These are phyloP conservation scores for Proctacanthus coquilletti DNA, from an alignment of 1,140 invertebrate species.

Conservation along the genomic window DNA sequence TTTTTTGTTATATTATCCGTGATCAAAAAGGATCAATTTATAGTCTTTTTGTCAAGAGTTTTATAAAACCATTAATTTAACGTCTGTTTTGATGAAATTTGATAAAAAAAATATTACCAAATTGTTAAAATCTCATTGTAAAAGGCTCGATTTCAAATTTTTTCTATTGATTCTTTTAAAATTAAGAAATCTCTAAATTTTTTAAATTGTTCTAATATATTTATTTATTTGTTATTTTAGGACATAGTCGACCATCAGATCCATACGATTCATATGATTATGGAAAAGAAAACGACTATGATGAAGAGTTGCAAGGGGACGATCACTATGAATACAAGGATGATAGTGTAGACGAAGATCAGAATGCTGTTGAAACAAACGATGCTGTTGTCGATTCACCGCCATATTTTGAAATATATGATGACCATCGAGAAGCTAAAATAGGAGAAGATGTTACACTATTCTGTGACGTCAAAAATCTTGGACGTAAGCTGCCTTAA, in stretches of 20 bases:
- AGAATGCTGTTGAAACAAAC: too few species aligned
- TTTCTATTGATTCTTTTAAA: too few species aligned
- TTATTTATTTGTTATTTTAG: neutral
- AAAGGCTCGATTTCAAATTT: too few species aligned
- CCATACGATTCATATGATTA: neutral
- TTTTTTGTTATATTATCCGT: too few species aligned
- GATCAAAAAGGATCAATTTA: too few species aligned
- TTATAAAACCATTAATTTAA: too few species aligned
- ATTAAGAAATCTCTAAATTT: too few species aligned
- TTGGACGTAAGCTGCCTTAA: conserved; percentile 11
- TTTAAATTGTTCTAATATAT: too few species aligned
- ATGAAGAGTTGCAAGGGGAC: neutral
- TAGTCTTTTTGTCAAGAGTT: too few species aligned
- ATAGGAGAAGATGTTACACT: conserved; percentile 17
- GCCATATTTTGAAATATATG: conserved; percentile 17
- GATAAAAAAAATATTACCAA: too few species aligned
- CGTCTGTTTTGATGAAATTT: too few species aligned
- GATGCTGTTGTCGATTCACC: conserved; percentile 2
- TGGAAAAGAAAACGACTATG: neutral
- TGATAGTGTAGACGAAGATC: conserved; percentile 1
- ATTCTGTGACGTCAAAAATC: conserved; percentile 20
- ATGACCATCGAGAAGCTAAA: conserved; percentile 11
- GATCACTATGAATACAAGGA: conserved; percentile 16
- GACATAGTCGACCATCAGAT: neutral
- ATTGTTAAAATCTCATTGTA: too few species aligned